Base-by-base conservation (phyloP, 2,888 invertebrate genomes). In the Bhutanitis thaidina region DNA sequence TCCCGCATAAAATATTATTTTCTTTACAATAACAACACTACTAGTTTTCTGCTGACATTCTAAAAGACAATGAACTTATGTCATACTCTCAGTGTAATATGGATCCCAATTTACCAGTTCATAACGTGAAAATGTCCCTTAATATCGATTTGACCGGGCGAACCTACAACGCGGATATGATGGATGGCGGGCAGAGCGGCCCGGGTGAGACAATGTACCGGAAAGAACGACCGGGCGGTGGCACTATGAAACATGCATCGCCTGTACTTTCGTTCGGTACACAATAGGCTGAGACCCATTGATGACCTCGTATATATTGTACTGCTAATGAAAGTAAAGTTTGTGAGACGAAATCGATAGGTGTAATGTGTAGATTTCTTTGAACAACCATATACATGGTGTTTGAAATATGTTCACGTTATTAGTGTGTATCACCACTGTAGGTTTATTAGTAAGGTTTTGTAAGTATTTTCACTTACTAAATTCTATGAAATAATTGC, bases 201-300 rank as follows among this genome's bases (percentile, higher is more conserved):
- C 72, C 74, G 81, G 77, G 76, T 76, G 76, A 82, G 80, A 83
- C 83, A 80, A 81, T 79, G 77, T 74, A 65, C 77, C 76, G 79
- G 78, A 80, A 79, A 69, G 66, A 75, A 74, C 67, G 71, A 64
- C 68, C 69, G 63, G 62, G 43, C 58, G 43, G n/a, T 7, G 7
- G 15, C n/a, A n/a, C n/a, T 8, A 36, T 37, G 36, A 36, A 32
- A 49, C 30, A 43, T 20, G 37, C 14, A 20, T 20, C 30, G 20
- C 27, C 29, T 27, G 29, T 16, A 30, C 30, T 13, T 32, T 30
- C 20, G n/a, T n/a, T 7, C 16, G 32, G 1, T 12, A 14, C 13
- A 13, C 32, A 16, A 16, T 43, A 43, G 27, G 39, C 10, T 27
- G 39, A 27, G 27, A 39, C 27, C 27, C 12, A 12, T 12, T 39